A percentile compares a stretch with the other conserved stretches of the same genome.
Conservation (phyloP, 2,888 invertebrate genomes). For the Tipula lateralis region DNA sequence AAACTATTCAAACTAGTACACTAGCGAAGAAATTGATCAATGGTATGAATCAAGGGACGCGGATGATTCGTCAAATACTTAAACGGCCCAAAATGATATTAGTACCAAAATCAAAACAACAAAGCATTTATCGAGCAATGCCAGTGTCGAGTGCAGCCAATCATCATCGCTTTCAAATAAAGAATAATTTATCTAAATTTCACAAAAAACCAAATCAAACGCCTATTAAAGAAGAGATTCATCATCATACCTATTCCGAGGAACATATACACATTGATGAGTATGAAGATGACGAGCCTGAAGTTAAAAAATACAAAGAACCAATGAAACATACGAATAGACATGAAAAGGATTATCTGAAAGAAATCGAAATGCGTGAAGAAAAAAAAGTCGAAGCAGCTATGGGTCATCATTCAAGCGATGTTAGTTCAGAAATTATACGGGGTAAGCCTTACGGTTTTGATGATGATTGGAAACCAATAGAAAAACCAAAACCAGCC, state of each 20-base stretch:
- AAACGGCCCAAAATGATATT: neutral
- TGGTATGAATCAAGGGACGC: neutral
- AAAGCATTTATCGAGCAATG: neutral
- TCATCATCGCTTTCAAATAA: neutral
- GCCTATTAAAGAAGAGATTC: neutral
- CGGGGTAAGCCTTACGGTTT: neutral
- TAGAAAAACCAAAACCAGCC: conserved; percentile 25
- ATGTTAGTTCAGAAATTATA: neutral
- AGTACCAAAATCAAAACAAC: neutral
- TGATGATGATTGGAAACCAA: neutral
- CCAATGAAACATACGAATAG: neutral
- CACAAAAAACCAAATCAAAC: neutral
- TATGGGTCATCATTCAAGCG: neutral
- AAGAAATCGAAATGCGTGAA: neutral
- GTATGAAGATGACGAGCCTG: neutral
- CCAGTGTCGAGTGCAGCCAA: neutral
- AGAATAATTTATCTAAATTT: neutral
- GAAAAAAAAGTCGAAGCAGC: neutral
- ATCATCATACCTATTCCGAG: conserved; percentile 2
- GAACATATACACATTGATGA: conserved; percentile 26
- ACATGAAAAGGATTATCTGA: neutral
- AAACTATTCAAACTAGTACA: neutral
- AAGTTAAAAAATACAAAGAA: neutral
- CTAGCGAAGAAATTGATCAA: neutral
- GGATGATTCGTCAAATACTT: neutral